Percentiles rank a stretch among this genome's conserved stretches.
Conservation (phyloP, 2,113 vertebrate genomes). For the Pteruthius melanotis region DNA sequence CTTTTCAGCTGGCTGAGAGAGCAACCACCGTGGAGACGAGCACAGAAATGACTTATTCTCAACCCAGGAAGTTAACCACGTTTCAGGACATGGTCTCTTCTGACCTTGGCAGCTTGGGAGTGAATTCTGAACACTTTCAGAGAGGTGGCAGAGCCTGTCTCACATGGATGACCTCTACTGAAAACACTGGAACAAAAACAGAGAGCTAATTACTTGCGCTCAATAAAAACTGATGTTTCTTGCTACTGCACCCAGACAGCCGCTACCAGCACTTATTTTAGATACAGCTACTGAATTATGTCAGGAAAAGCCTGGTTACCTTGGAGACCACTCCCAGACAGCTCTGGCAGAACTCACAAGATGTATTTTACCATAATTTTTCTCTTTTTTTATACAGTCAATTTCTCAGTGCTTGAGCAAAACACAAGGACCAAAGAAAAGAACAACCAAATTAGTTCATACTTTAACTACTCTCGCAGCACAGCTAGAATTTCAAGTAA, state of each 20-base stretch:
- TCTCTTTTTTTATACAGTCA: background rate
- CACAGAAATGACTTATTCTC: background rate
- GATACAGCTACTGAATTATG: background rate
- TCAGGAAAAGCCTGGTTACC: constrained; percentile 45
- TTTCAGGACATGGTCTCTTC: background rate
- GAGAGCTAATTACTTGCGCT: background rate
- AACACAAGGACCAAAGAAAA: background rate
- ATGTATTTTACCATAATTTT: background rate
- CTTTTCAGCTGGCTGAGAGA: background rate
- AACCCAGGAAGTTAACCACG: background rate
- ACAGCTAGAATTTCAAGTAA: background rate
- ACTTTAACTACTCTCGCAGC: background rate
- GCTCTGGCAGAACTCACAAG: background rate
- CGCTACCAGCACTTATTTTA: constrained; percentile 37
- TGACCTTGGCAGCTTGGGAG: background rate
- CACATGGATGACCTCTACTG: background rate
- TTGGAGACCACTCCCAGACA: constrained; percentile 33
- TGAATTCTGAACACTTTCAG: background rate
- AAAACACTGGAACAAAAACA: background rate
- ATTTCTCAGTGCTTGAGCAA: background rate
- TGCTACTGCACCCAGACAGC: background rate
- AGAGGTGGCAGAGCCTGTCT: background rate
- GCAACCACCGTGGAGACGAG: background rate
- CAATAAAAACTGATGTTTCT: background rate
- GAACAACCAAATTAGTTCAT: background rate